Conservation (phyloP, 2,888 invertebrate species). For the Cerceris rybyensis region DNA sequence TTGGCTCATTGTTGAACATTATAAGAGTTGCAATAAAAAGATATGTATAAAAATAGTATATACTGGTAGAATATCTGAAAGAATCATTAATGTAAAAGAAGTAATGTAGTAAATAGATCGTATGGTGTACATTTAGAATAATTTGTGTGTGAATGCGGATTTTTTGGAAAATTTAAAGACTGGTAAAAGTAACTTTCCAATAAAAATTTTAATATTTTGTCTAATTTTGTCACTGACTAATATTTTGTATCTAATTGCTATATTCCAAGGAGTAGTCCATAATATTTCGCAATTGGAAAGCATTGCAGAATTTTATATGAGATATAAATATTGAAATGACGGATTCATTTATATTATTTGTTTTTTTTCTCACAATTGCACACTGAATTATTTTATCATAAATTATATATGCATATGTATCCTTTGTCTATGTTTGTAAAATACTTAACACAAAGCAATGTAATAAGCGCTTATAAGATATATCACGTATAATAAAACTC, state of each 20-base stretch:
- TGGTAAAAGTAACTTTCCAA: too few relatives aligned
- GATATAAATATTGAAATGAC: neutral
- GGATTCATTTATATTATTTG: neutral
- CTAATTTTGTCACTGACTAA: too few relatives aligned
- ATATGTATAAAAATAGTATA: neutral
- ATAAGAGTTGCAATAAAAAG: neutral
- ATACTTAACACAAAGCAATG: slow-evolving; percentile 27
- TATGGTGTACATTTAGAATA: too few relatives aligned
- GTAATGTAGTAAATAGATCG: neutral
- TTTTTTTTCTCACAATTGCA: slow-evolving; percentile 16
- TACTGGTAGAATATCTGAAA: too few relatives aligned
- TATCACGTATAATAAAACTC: slow-evolving; percentile 39
- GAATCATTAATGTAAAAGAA: neutral
- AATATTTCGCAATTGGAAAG: too few relatives aligned
- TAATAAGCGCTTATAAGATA: slow-evolving; percentile 36
- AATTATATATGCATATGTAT: slow-evolving; percentile 21
- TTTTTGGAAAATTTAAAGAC: too few relatives aligned
- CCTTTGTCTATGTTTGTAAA: slow-evolving; percentile 19
- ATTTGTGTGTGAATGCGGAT: too few relatives aligned
- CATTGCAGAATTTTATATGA: too few relatives aligned
- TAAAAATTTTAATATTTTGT: too few relatives aligned
- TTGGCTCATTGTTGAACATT: neutral
- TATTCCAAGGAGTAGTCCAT: too few relatives aligned
- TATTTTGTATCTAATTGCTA: too few relatives aligned
- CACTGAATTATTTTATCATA: slow-evolving; percentile 9